Base-by-base conservation (phyloP, 2,797 vertebrate genomes). In the Muscicapa striata region DNA sequence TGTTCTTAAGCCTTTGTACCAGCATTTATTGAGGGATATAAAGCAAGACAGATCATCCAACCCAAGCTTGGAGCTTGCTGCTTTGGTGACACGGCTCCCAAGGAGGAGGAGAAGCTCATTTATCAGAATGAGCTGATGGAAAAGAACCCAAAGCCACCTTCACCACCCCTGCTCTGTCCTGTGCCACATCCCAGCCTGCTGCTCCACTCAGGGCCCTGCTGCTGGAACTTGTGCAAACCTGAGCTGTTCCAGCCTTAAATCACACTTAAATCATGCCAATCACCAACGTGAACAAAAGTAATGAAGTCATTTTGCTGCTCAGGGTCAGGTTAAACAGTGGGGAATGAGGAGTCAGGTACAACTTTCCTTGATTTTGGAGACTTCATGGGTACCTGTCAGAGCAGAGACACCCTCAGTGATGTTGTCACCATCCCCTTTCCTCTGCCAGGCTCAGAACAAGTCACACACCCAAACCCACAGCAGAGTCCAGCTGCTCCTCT, bases 1-100 rank as follows among this genome's bases (percentile, higher is more conserved):
- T 96, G 75, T 87, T 87, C 86, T 74, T 36, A 32, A 85, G 69
- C 66, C 90, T 92, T 93, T 94, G 72, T 38, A 45, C 51, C 66
- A 18, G 66, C 16, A 51, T 89, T 90, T 93, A 26, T 62, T 58
- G 72, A 72, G 78, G 52, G 73, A 87, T 15, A 59, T 34, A 66
- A 83, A 83, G 82, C 82, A 68, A 87, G 68, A 69, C 66, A 84
- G 82, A 89, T 81, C 62, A 73, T 43, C 66, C 84, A 82, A 12
- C 32, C 38, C 70, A 27, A 54, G 86, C 81, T 68, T 64, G 69
- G 75, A 92, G 85, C 68, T 24, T 12, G 14, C 13, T 5, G 24
- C 59, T 93, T 43, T 11, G 24, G 87, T 18, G 55, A 49, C 74
- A 68, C 4, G 22, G 67, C 55, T 92, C 64, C 69, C 54, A 68